phyloP scores from a whole-genome alignment of 2,888 invertebrate genomes.

The Molorchus minor region DNA sequence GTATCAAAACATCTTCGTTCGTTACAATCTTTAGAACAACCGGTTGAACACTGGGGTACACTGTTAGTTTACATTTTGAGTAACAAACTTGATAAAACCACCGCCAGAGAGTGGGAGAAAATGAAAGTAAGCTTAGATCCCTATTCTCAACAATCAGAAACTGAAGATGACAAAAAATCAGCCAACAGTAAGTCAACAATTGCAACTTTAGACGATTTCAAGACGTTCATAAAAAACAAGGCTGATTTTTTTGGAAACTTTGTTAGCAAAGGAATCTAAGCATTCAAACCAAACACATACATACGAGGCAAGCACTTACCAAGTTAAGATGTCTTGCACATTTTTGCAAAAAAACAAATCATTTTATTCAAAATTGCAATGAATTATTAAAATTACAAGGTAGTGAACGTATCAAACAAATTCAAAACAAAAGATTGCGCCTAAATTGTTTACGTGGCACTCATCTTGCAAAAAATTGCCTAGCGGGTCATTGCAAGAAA shows the following conservation, averaged over 20 bases:
- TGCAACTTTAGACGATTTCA: neutral
- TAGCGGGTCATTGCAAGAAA: neutral
- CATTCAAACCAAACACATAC: neutral
- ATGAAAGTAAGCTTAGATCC: no score
- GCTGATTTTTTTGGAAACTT: no score
- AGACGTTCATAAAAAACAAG: neutral
- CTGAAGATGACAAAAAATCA: no score
- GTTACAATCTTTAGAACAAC: neutral
- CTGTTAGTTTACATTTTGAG: neutral
- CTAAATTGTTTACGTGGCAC: neutral
- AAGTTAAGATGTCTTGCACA: neutral
- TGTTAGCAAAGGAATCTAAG: no score
- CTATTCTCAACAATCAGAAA: no score
- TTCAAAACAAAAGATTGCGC: neutral
- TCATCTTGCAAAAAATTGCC: neutral
- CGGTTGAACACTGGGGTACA: neutral
- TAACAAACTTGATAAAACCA: neutral
- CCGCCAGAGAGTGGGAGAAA: slow-evolving; percentile 2
- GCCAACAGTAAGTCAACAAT: neutral
- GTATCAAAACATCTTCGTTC: no score
- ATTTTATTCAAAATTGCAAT: neutral
- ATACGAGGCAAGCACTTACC: neutral
- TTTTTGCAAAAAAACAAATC: neutral
- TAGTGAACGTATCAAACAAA: neutral
- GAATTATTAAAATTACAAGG: neutral